phyloP scores from a whole-genome alignment of 2,888 invertebrate species.

The Odontothrips loti region DNA sequence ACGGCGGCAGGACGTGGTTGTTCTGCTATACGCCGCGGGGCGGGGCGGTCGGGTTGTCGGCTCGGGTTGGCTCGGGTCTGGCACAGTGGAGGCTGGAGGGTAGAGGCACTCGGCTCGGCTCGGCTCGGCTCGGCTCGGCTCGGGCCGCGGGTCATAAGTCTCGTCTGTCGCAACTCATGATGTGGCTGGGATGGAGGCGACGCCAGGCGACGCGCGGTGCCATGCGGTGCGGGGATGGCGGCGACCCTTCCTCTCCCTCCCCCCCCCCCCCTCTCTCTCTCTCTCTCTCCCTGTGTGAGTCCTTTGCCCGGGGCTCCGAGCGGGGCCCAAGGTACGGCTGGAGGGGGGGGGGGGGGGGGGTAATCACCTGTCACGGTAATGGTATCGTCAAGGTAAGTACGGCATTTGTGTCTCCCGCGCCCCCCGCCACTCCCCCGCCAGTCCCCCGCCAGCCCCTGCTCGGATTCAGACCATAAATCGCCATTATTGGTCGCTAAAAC shows the following conservation, averaged over 20 bases:
- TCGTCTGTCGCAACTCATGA: slow-evolving; percentile 9
- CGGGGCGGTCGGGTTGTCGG: no score
- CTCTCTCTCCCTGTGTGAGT: no score
- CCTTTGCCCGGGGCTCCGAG: no score
- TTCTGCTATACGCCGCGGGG: no score
- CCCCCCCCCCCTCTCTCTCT: no score
- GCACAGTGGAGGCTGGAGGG: no score
- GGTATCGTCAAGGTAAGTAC: slow-evolving; percentile 15
- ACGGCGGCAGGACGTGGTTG: neutral
- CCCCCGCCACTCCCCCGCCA: neutral
- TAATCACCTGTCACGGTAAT: slow-evolving; percentile 23
- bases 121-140: neutral
- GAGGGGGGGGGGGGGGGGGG: neutral
- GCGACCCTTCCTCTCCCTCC: no score
- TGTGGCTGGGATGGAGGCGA: neutral
- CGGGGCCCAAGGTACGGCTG: neutral
- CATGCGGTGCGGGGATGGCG: neutral
- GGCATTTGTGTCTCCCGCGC: neutral
- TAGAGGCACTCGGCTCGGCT: neutral
- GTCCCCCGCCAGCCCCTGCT: neutral
- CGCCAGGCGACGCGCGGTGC: neutral
- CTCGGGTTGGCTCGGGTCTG: no score
- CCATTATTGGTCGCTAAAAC: neutral
- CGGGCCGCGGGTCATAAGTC: slow-evolving; percentile 11
- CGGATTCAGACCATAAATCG: neutral